Percentiles rank a stretch among this genome's conserved stretches.
Evolutionary conservation across 2,113 vertebrate species (phyloP).

Genomic region (Tor tambroides): DNA sequence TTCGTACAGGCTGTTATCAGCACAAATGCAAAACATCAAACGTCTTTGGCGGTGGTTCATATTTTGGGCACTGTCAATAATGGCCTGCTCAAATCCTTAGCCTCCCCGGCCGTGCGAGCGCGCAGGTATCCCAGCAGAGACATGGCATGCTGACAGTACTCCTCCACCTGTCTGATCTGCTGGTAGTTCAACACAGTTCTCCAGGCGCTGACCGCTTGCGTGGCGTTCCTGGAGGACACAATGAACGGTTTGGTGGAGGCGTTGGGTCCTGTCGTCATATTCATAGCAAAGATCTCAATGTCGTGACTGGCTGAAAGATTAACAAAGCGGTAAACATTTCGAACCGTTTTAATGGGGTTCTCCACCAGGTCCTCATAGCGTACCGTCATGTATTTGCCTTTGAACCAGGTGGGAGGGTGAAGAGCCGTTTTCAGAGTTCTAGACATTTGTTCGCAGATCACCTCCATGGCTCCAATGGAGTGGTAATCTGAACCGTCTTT

Average conservation of each 20-base stretch:
- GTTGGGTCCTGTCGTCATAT: slow-evolving; percentile 92
- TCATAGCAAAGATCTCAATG: slow-evolving; percentile 90
- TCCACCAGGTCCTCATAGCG: slow-evolving; percentile 97
- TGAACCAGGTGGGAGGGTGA: slow-evolving; percentile 89
- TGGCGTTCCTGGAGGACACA: slow-evolving; percentile 92
- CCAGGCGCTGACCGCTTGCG: slow-evolving; percentile 92
- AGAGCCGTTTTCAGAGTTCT: slow-evolving; percentile 90
- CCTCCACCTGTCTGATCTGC: slow-evolving; percentile 96
- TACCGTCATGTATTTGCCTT: slow-evolving; percentile 91
- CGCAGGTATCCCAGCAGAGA: slow-evolving; percentile 90
- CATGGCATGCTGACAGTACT: slow-evolving; percentile 94
- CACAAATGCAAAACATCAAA: slow-evolving; percentile 62
- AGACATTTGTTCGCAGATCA: slow-evolving; percentile 92
- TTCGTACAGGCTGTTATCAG: slow-evolving; percentile 47
- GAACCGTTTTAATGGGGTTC: slow-evolving; percentile 87
- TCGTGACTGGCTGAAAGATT: slow-evolving; percentile 88
- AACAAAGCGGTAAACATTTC: slow-evolving; percentile 88
- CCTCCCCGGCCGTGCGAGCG: slow-evolving; percentile 84
- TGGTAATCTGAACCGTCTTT: slow-evolving; percentile 91
- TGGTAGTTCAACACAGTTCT: slow-evolving; percentile 90
- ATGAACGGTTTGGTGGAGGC: slow-evolving; percentile 92
- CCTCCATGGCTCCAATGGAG: slow-evolving; percentile 94
- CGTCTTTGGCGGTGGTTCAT: slow-evolving; percentile 74
- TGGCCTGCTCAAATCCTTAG: slow-evolving; percentile 90
- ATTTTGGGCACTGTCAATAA: slow-evolving; percentile 87